Conservation (phyloP, 2,888 invertebrate genomes). For the Myopa testacea region DNA sequence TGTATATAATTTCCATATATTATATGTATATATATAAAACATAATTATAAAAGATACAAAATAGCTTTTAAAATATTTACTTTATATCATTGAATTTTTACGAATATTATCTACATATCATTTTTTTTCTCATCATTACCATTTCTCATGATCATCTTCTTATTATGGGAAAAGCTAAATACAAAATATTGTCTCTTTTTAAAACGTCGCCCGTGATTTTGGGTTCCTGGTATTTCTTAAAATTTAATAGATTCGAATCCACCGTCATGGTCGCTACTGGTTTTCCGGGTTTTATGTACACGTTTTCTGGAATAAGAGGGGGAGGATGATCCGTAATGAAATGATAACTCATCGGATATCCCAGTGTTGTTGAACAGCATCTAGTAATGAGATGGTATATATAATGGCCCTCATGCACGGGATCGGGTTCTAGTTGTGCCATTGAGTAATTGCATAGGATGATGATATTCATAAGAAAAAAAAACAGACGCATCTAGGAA, state of each 20-base stretch:
- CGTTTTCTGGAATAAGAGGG: slow-evolving; percentile 54
- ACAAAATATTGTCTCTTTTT: slow-evolving; percentile 40
- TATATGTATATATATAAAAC: slow-evolving; percentile 32
- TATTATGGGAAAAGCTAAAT: slow-evolving; percentile 49
- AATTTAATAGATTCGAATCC: slow-evolving; percentile 51
- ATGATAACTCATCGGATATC: slow-evolving; percentile 50
- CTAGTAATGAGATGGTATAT: slow-evolving; percentile 44
- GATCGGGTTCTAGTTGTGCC: slow-evolving; percentile 29
- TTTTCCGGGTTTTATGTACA: slow-evolving; percentile 61
- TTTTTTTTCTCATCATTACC: neutral
- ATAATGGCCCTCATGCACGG: slow-evolving; percentile 36
- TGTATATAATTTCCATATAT: slow-evolving; percentile 36
- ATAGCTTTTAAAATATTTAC: slow-evolving; percentile 2
- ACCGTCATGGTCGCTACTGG: slow-evolving; percentile 52
- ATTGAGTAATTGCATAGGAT: neutral
- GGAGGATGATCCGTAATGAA: slow-evolving; percentile 59
- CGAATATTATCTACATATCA: neutral
- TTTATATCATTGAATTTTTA: neutral
- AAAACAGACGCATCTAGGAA: slow-evolving; percentile 18
- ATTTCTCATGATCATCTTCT: neutral
- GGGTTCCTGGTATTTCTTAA: slow-evolving; percentile 45
- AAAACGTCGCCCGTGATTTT: neutral
- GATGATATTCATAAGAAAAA: neutral
- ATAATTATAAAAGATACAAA: slow-evolving; percentile 4
- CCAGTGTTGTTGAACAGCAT: slow-evolving; percentile 35